Conservation (phyloP, 1,140 invertebrate genomes). For the Magallana ariakensis region DNA sequence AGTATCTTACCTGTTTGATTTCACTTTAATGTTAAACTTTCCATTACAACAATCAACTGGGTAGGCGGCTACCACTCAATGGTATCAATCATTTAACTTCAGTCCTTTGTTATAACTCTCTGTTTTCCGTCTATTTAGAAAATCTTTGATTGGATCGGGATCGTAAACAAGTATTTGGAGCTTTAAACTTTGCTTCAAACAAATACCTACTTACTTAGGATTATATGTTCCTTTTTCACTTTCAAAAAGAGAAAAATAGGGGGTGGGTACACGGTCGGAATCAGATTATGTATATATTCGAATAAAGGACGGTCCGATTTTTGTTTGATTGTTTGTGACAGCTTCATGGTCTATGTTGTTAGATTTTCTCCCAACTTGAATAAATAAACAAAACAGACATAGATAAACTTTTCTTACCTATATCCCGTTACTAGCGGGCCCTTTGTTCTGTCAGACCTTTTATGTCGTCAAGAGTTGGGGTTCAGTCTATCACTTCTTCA, state of each 20-base stretch:
- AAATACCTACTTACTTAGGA: conserved; percentile 18
- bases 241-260: background rate
- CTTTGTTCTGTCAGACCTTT: conserved; percentile 21
- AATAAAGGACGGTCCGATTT: no score
- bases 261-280: background rate
- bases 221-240: background rate
- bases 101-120: background rate
- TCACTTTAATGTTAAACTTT: background rate
- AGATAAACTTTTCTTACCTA: conserved; percentile 21
- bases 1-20: background rate
- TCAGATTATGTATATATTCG: background rate
- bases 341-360: background rate
- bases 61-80: background rate
- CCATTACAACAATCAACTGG: background rate
- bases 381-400: background rate
- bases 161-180: background rate
- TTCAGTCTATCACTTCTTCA: conserved; percentile 32
- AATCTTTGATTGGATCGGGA: conserved; percentile 24
- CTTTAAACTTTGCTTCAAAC: conserved; percentile 10
- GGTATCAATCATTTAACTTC: background rate
- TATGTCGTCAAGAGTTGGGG: conserved; percentile 30
- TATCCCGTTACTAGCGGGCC: background rate
- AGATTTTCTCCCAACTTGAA: background rate
- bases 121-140: background rate
- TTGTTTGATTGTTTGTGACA: no score